Conservation (phyloP, 2,113 vertebrate species). For the Notothenia coriiceps region DNA sequence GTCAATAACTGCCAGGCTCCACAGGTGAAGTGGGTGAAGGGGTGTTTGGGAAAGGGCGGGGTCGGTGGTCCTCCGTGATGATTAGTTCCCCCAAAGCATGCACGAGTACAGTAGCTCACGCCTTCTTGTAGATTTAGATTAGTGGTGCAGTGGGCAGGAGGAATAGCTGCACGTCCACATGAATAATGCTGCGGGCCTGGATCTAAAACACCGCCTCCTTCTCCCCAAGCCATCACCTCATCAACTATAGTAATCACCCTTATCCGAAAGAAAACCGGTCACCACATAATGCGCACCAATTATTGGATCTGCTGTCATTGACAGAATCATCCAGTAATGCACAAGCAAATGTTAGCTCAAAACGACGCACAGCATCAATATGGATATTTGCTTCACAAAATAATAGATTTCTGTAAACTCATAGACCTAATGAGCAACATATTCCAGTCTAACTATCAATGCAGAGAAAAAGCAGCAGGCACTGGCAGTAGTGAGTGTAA, state of each 20-base stretch:
- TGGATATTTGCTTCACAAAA: slow-evolving; percentile 4
- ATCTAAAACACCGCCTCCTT: slow-evolving; percentile 51
- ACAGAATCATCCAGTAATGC: slow-evolving; percentile 50
- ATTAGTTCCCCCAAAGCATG: slow-evolving; percentile 46
- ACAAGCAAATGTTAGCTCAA: slow-evolving; percentile 41
- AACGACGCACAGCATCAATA: slow-evolving; percentile 36
- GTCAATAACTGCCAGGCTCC: slow-evolving; percentile 78
- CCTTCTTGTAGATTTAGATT: slow-evolving; percentile 60
- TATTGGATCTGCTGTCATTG: slow-evolving; percentile 64
- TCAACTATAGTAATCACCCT: slow-evolving; percentile 75
- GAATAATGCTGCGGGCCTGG: slow-evolving; percentile 62
- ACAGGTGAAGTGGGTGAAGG: slow-evolving; percentile 65
- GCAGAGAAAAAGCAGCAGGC: slow-evolving; percentile 23
- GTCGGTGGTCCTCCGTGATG: slow-evolving; percentile 44
- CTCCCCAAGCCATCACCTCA: slow-evolving; percentile 64
- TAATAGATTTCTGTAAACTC: slow-evolving; percentile 32
- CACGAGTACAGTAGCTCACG: slow-evolving; percentile 43
- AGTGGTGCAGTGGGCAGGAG: slow-evolving; percentile 59
- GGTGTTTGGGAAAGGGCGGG: slow-evolving; percentile 28
- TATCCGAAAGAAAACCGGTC: slow-evolving; percentile 67
- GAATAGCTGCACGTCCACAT: slow-evolving; percentile 60
- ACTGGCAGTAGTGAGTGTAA: slow-evolving; percentile 35
- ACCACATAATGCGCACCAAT: slow-evolving; percentile 57
- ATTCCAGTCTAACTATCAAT: slow-evolving; percentile 38
- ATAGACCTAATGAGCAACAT: slow-evolving; percentile 46